Evolutionary conservation across 23 tunicate genomes (phyloP).

Genomic region (Pegea sp.): DNA sequence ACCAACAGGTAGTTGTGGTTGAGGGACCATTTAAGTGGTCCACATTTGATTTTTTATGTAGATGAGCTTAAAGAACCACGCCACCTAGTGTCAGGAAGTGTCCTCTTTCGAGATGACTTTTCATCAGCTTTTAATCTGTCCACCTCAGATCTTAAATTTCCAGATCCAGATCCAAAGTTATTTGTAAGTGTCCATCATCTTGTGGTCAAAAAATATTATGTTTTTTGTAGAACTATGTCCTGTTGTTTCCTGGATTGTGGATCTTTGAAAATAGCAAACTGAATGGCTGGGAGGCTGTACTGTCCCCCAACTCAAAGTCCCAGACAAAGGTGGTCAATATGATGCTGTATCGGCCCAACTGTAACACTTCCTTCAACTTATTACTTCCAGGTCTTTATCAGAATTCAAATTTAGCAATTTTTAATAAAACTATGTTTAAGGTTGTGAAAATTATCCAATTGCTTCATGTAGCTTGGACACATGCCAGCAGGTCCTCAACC

Average conservation of each 20-base stretch:
- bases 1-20: background rate
- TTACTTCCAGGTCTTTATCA: background rate
- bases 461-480: slow-evolving; percentile 1
- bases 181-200: background rate
- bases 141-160: background rate
- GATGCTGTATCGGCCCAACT: background rate
- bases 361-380: background rate
- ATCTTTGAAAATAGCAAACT: slow-evolving; percentile 1
- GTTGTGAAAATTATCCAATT: background rate
- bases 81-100: background rate
- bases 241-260: slow-evolving; percentile 1
- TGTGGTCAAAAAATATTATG: background rate
- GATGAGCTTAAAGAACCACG: background rate
- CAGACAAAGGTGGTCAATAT: background rate
- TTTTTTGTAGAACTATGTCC: background rate
- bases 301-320: background rate
- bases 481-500: background rate
- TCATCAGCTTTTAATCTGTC: background rate
- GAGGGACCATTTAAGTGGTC: background rate
- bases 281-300: slow-evolving; percentile 1
- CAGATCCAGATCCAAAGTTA: background rate
- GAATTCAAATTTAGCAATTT: background rate
- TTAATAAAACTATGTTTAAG: background rate
- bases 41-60: background rate
- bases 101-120: background rate